Evolutionary conservation across 2,113 vertebrate species (phyloP), one percentile per base, ranked within the genome.

Genomic region (Butastur rufipennis): DNA sequence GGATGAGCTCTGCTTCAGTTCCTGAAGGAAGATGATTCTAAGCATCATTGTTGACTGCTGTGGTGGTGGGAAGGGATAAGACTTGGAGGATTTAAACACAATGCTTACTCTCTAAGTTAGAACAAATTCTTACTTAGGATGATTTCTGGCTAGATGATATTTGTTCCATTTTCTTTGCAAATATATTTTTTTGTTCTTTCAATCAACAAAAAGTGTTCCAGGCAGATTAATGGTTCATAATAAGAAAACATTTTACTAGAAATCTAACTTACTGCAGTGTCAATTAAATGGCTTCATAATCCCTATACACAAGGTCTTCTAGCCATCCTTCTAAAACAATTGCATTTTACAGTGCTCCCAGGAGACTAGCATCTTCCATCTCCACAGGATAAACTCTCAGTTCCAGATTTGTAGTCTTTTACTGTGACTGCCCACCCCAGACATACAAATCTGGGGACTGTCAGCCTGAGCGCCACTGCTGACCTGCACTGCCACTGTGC

Each of bases 391-490:
- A 55, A 88, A 55, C 65, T 63, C 78, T 50, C 34, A 36, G 65
- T 62, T 83, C 67, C 73, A 80, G 71, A 63, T 93, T 31, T 85
- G 78, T 48, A 21, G 42, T 70, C 32, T 73, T 73, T 82, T 23
- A 27, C 56, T 38, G 16, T 91, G 72, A 4, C 68, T 91, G 40
- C 63, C 53, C 58, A 85, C 42, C 59, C 61, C 81, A 95, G 86
- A 88, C 86, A 18, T 59, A 91, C 75, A 94, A 91, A 90, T 88
- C 91, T 95, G 72, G 84, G 92, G 40, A 61, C 84, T 95, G 82
- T 94, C 93, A 67, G 61, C 52, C 38, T 0, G 1, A 89, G 56
- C 11, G 3, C 88, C 81, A 11, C 80, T 63, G 72, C 86, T 72
- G 73, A 62, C 88, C 84, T 72, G 73, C n/a, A 12, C 66, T 67